A percentile compares a stretch with the other conserved stretches of the same genome.
Conservation (phyloP, 1,140 invertebrate species). For the Drosophila bipectinata region DNA sequence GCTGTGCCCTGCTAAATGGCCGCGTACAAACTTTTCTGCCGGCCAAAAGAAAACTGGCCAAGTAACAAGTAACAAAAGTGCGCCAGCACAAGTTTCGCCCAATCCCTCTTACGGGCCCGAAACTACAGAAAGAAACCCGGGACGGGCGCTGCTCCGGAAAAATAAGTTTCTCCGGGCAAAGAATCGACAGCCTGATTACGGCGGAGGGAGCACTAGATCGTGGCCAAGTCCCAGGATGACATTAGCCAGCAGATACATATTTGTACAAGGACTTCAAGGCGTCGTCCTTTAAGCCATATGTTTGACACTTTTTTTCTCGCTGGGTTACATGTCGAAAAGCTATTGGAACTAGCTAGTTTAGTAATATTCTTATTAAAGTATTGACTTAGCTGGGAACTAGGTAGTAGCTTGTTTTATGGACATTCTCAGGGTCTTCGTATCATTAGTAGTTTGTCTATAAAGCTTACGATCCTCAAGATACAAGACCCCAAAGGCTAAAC, state of each 20-base stretch:
- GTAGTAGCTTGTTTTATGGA: too few species aligned
- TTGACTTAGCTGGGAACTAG: too few species aligned
- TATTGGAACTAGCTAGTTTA: too few species aligned
- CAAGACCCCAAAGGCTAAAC: not conserved
- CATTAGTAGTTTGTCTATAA: too few species aligned
- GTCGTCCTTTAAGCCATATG: not conserved
- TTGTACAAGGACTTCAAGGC: not conserved
- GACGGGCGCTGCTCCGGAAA: not conserved
- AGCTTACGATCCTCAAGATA: not conserved
- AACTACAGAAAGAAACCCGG: not conserved
- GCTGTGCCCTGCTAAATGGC: constrained; percentile 18
- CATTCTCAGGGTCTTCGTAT: too few species aligned
- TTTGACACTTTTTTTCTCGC: too few species aligned
- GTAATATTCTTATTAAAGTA: too few species aligned
- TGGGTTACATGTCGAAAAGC: too few species aligned
- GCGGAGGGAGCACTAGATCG: constrained; percentile 2
- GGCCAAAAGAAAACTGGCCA: constrained; percentile 39
- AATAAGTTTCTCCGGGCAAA: constrained; percentile 17
- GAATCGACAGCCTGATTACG: constrained; percentile 35
- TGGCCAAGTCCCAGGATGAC: not conserved
- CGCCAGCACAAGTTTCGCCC: constrained; percentile 31
- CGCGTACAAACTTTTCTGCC: constrained; percentile 34
- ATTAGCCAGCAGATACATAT: not conserved
- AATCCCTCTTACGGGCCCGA: not conserved
- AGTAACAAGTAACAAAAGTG: constrained; percentile 43